phyloP scores from a whole-genome alignment of 1,140 invertebrate genomes.

The Ridgeia piscesae region DNA sequence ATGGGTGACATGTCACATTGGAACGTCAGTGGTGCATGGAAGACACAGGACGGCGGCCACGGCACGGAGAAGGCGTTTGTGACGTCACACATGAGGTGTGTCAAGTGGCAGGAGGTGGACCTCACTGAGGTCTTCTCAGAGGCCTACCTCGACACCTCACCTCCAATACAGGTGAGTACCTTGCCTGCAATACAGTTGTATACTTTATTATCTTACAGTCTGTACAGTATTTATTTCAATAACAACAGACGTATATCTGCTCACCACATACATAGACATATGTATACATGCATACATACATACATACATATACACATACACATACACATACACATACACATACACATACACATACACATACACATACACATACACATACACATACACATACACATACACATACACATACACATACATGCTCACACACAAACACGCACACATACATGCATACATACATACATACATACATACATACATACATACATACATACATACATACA shows the following conservation, averaged over 20 bases:
- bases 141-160: constrained; percentile 39
- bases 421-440: too few relatives aligned
- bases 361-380: neutral
- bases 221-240: neutral
- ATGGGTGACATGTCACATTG: constrained; percentile 36
- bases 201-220: neutral
- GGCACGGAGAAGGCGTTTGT: constrained; percentile 38
- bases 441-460: too few relatives aligned
- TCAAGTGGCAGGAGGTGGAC: constrained; percentile 41
- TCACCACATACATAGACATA: too few relatives aligned
- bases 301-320: too few relatives aligned
- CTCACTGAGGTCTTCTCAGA: constrained; percentile 34
- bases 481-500: too few relatives aligned
- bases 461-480: too few relatives aligned
- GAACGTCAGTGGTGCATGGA: constrained; percentile 37
- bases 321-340: too few relatives aligned
- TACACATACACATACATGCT: too few relatives aligned
- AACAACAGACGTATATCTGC: too few relatives aligned
- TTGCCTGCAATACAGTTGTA: neutral
- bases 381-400: neutral
- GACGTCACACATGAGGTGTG: constrained; percentile 41
- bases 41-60: constrained; percentile 35
- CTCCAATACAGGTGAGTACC: constrained; percentile 39
- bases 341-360: too few relatives aligned
- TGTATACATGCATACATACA: neutral